A percentile compares a stretch with the other conserved stretches of the same genome.
Conservation (phyloP, 1,140 invertebrate genomes). For the Leptinotarsa texana region DNA sequence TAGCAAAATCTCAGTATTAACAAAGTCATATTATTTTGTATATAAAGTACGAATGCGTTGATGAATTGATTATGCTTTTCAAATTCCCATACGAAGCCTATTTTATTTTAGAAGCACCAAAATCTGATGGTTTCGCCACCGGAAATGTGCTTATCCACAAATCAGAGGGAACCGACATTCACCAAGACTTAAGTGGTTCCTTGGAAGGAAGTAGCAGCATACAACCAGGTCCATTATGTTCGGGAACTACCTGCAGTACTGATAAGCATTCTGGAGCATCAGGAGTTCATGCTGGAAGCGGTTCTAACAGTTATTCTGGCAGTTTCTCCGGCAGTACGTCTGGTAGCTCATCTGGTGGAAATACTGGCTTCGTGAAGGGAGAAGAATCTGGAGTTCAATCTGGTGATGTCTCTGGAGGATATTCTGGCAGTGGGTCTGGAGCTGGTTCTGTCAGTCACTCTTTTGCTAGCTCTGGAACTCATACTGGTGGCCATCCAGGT, state of each 20-base stretch:
- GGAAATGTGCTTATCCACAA: neutral
- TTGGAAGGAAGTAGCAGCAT: neutral
- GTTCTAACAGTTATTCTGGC: neutral
- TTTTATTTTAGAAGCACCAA: neutral
- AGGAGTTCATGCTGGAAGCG: neutral
- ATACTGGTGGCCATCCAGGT: too few relatives aligned
- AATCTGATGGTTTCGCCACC: neutral
- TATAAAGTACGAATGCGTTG: too few relatives aligned
- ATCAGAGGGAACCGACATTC: neutral
- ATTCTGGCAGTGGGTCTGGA: neutral
- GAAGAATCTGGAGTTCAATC: neutral
- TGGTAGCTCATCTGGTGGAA: neutral
- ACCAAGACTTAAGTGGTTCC: neutral
- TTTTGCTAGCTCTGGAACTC: conserved; percentile 1
- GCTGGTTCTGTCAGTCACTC: neutral
- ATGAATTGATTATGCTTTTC: too few relatives aligned
- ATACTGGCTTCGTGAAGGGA: neutral
- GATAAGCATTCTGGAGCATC: neutral
- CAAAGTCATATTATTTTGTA: too few relatives aligned
- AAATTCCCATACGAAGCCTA: too few relatives aligned
- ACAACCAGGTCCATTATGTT: neutral
- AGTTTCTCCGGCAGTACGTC: neutral
- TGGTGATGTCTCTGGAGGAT: neutral
- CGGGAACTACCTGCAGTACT: neutral
- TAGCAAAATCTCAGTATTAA: too few relatives aligned